Percentiles rank a stretch among this genome's conserved stretches.
Conservation (phyloP, 2,113 vertebrate genomes). For the Axis porcinus region DNA sequence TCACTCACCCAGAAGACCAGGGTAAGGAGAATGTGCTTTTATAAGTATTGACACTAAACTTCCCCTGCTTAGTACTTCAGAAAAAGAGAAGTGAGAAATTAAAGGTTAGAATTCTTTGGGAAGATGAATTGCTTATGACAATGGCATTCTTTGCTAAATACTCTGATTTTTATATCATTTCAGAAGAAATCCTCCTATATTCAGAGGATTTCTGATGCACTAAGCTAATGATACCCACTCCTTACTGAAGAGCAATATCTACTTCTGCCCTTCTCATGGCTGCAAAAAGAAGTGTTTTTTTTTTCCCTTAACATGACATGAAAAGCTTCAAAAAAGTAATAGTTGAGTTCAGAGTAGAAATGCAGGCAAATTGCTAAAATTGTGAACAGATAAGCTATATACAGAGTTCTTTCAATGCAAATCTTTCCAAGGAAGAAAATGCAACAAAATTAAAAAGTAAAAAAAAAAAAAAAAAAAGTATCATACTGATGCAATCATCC, state of each 20-base stretch:
- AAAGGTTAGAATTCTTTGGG: constrained; percentile 26
- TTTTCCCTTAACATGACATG: constrained; percentile 36
- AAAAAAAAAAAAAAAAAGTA: constrained; percentile 37
- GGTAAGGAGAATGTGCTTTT: constrained; percentile 21
- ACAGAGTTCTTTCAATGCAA: constrained; percentile 32
- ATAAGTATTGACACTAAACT: constrained; percentile 20
- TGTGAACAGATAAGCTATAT: constrained; percentile 17
- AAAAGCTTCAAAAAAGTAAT: constrained; percentile 55
- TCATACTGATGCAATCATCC: not conserved
- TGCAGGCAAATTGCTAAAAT: constrained; percentile 49
- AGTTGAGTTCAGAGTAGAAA: constrained; percentile 49
- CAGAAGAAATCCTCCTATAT: constrained; percentile 47
- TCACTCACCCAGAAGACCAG: constrained; percentile 27
- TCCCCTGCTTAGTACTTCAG: constrained; percentile 8
- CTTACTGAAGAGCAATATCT: constrained; percentile 46
- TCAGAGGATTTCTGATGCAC: constrained; percentile 46
- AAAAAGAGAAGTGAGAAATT: constrained; percentile 43
- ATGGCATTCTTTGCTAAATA: constrained; percentile 52
- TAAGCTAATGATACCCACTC: constrained; percentile 29
- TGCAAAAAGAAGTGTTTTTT: not conserved
- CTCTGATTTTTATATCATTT: constrained; percentile 62
- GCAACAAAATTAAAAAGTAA: constrained; percentile 23
- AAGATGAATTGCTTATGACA: constrained; percentile 51
- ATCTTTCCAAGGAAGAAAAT: constrained; percentile 51
- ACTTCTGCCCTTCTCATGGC: constrained; percentile 33